These are phyloP conservation scores for Pantherophis vulpinus DNA, from an alignment of 2,797 vertebrate genomes.

Conservation along the genomic window DNA sequence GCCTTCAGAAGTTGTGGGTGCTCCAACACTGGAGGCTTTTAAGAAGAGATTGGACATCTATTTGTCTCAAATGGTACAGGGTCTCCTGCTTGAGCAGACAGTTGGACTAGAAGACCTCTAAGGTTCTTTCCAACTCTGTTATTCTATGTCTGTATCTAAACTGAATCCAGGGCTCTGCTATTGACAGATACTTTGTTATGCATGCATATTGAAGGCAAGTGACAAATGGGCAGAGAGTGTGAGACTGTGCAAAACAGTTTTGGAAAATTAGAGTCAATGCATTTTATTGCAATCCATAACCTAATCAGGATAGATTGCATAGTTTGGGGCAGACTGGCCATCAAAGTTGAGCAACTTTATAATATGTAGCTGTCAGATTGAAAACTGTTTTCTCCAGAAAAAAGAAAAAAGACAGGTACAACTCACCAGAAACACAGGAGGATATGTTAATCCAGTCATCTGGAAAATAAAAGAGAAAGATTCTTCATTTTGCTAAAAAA, in stretches of 20 bases:
- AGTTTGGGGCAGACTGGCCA: background rate
- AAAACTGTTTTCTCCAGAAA: background rate
- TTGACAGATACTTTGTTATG: slow-evolving; percentile 47
- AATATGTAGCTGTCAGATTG: background rate
- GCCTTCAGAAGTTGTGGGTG: background rate
- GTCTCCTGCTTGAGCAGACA: background rate
- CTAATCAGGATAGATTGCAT: background rate
- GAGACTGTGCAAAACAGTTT: slow-evolving; percentile 39
- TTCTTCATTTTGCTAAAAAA: background rate
- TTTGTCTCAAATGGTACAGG: background rate
- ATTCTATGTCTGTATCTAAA: background rate
- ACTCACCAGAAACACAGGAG: background rate
- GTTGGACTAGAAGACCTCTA: background rate
- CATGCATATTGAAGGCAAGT: slow-evolving; percentile 31
- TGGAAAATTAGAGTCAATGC: slow-evolving; percentile 32
- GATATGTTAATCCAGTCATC: slow-evolving; percentile 5
- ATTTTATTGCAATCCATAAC: slow-evolving; percentile 26
- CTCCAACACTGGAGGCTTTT: background rate
- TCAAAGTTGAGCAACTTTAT: background rate
- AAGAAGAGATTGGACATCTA: background rate
- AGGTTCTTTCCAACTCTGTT: background rate
- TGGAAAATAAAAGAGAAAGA: slow-evolving; percentile 8
- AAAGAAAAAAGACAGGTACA: background rate
- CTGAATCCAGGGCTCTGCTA: slow-evolving; percentile 32
- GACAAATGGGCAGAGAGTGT: slow-evolving; percentile 28